Evolutionary conservation across 2,113 vertebrate genomes (phyloP), one percentile per base, ranked within the genome.

Genomic region (Tympanuchus pallidicinctus): DNA sequence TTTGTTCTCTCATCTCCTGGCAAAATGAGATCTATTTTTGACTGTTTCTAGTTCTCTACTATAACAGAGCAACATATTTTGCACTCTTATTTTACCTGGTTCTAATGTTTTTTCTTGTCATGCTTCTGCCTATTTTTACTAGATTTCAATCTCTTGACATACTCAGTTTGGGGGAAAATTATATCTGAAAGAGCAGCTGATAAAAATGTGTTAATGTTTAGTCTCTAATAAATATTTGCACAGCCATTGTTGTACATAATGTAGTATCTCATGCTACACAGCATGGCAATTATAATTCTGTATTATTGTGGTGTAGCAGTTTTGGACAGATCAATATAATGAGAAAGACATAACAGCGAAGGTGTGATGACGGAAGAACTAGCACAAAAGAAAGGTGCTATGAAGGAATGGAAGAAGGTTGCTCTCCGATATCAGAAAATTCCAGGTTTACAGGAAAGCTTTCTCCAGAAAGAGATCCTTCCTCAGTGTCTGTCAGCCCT

Each of bases 21-120:
- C 32, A 82, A 85, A 82, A 74, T 52, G 2, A 73, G 12, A 5
- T 89, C 10, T 47, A 7, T 36, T 88, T 83, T 82, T 65, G 7
- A 13, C 47, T 79, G 8, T 63, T 85, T 69, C 16, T 28, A 48
- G 30, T 88, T 93, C 11, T 50, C 14, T 5, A 11, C 12, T 76
- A 47, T 66, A 93, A 52, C 13, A 86, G 30, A 88, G 45, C 65
- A 84, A 85, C 86, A 11, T 89, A 60, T 64, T 79, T 88, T 91
- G 38, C 25, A 30, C 14, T 3, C 2, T 60, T 80, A n/a, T 54
- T 82, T 64, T 88, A 45, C 28, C 11, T 74, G 47, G 13, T 79
- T 88, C 17, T 84, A 8, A 27, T 73, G 88, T 91, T 76, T n/a
- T n/a, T 25, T 85, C 54, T 71, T 43, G 11, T 22, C 16, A 38